Base-by-base conservation (phyloP, 37 sponge, comb jelly and placozoan genomes). In the Crambe crambe region DNA sequence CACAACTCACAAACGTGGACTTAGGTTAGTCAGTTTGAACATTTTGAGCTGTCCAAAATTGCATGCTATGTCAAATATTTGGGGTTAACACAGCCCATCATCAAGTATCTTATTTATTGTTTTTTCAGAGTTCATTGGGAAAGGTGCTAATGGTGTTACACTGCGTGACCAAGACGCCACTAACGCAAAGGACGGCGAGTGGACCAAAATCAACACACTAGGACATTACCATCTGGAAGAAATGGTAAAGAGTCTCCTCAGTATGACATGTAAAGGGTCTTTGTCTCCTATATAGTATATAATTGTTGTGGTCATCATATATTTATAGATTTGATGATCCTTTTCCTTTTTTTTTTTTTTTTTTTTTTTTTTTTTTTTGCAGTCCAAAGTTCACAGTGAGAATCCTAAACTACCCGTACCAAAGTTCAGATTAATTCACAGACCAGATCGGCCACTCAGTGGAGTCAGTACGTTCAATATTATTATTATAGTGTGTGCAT, bases 121-220 rank as follows among this genome's bases (percentile, higher is more conserved):
- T 18, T 17, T 34, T 32, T 3, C 66, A 65, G 66, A 65, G 66
- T 9, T 65, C 1, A 34, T 65, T 65, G 31, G 35, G 15, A 65
- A 65, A 42, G 74, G 64, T 62, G 83, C 66, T 25, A 87, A 75
- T 29, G 74, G 85, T 27, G 27, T 87, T 25, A 54, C 61, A 4
- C 88, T 94, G 44, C 47, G 85, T 57, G 95, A 94, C 42, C 80
- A 94, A 41, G 99, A 98, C 56, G 60, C 75, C 58, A 95, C 84
- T 62, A 95, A 87, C 61, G 81, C 39, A 1, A 83, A 70, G 38
- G 80, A 74, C 0, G 92, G 95, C 10, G 92, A 87, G 26, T 96
- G 93, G 95, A 89, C 58, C 70, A 87, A 69, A 51, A 76, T 98
- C 72, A 98, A 98, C 90, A 98, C 99, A 26, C 89, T 96, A 30